Evolutionary conservation across 2,888 invertebrate species (phyloP).

Genomic region (Fragum whitleyi): DNA sequence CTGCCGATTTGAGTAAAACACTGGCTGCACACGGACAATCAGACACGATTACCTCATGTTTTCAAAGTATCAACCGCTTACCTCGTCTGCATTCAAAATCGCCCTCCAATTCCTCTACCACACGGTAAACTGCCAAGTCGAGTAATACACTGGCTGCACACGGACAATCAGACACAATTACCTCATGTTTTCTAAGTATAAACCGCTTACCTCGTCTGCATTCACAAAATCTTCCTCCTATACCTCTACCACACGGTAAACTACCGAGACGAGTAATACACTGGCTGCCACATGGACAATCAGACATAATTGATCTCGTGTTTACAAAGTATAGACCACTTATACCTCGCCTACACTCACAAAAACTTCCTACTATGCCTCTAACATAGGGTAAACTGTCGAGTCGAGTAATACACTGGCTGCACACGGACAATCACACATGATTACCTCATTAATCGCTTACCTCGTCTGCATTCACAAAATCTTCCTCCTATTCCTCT

Average conservation of each 20-base stretch:
- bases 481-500: background rate
- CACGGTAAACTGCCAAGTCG: background rate
- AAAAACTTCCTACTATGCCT: background rate
- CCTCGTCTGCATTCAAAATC: constrained; percentile 12
- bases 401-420: background rate
- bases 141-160: background rate
- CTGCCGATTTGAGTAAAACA: background rate
- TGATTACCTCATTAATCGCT: too few species aligned
- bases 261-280: background rate
- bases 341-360: constrained; percentile 13
- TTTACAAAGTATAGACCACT: too few species aligned
- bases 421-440: background rate
- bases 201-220: constrained; percentile 27
- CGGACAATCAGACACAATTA: too few species aligned
- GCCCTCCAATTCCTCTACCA: background rate
- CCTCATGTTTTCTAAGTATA: too few species aligned
- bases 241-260: background rate
- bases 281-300: constrained; percentile 3
- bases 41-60: too few species aligned
- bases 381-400: background rate
- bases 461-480: constrained; percentile 19
- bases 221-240: background rate
- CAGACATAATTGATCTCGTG: background rate
- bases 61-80: too few species aligned
- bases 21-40: background rate